Conservation (phyloP, 2,113 vertebrate genomes). For the Epinephelus moara region DNA sequence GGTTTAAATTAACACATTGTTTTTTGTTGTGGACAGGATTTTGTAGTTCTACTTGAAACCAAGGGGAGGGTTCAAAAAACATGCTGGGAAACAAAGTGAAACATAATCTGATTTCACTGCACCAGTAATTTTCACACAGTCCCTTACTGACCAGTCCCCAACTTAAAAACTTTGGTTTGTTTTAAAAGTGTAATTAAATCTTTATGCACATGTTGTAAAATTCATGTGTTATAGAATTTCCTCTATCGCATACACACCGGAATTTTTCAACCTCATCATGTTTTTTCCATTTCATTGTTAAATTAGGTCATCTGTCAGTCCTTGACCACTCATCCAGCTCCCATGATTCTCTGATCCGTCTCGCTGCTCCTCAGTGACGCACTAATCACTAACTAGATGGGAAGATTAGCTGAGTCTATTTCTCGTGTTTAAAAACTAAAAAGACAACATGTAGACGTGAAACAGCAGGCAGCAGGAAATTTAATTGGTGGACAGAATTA, state of each 20-base stretch:
- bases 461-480: constrained; percentile 81
- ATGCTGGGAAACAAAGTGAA: background rate
- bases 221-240: background rate
- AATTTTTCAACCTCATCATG: background rate
- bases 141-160: background rate
- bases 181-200: background rate
- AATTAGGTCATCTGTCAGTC: constrained; percentile 39
- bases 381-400: background rate
- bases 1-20: background rate
- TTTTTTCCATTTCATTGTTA: constrained; percentile 25
- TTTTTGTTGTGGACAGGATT: background rate
- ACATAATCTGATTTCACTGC: background rate
- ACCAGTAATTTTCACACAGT: background rate
- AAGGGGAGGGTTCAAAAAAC: too few relatives aligned
- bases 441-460: constrained; percentile 51
- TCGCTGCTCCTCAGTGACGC: constrained; percentile 1
- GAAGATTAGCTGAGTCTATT: background rate
- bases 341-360: constrained; percentile 7
- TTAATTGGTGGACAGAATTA: constrained; percentile 80
- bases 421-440: constrained; percentile 4
- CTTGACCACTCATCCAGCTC: constrained; percentile 10
- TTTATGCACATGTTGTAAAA: background rate
- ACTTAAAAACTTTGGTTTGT: background rate
- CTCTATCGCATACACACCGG: background rate
- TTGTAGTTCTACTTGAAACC: background rate